phyloP scores from a whole-genome alignment of 2,888 invertebrate genomes.

The Incurvaria masculella region DNA sequence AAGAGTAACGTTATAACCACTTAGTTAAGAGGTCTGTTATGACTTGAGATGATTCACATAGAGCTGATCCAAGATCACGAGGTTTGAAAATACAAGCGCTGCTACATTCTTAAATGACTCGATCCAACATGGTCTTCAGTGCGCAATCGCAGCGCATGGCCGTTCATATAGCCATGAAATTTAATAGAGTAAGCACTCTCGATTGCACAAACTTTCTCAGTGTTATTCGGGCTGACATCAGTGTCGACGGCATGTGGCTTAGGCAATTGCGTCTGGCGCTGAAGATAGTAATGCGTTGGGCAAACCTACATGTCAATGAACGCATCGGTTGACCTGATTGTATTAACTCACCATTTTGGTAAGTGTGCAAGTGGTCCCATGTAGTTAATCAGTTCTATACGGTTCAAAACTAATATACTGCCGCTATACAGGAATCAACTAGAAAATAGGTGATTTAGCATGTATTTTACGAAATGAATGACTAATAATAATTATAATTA shows the following conservation, averaged over 20 bases:
- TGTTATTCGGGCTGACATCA: background rate
- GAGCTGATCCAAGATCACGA: no score
- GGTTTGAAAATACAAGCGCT: no score
- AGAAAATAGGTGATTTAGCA: no score
- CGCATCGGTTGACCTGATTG: background rate
- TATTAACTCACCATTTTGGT: background rate
- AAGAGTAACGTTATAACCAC: no score
- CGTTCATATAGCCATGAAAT: background rate
- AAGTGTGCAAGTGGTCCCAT: background rate
- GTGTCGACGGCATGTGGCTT: background rate
- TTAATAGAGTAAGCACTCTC: background rate
- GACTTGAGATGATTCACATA: no score
- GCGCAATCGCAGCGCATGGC: background rate
- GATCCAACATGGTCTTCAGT: background rate
- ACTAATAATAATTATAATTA: no score
- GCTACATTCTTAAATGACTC: no score
- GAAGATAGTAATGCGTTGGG: background rate
- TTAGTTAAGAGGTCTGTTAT: no score
- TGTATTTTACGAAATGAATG: no score
- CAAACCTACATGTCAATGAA: background rate
- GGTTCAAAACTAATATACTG: no score
- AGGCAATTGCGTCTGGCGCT: background rate
- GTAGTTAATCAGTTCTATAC: no score
- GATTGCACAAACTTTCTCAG: background rate
- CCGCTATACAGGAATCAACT: no score